Conservation (phyloP, 2,113 vertebrate genomes). For the Cichladusa arquata region DNA sequence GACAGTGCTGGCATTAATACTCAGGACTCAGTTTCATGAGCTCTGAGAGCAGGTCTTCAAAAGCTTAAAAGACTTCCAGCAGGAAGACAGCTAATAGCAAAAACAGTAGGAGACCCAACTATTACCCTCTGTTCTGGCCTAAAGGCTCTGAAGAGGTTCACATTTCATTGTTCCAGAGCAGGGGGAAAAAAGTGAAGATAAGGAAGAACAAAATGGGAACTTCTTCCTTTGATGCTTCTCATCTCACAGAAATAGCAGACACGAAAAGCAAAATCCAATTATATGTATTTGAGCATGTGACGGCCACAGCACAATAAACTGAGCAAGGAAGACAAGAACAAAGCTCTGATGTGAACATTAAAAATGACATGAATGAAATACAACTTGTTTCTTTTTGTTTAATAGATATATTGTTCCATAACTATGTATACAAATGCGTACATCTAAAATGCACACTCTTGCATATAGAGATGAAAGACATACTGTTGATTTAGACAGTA, state of each 20-base stretch:
- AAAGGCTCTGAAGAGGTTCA: neutral
- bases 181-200: neutral
- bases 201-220: neutral
- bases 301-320: rapidly evolving
- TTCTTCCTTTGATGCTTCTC: constrained; percentile 11
- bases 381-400: neutral
- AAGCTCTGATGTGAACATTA: neutral
- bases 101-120: neutral
- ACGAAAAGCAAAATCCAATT: constrained; percentile 31
- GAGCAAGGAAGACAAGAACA: neutral
- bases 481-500: neutral
- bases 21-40: neutral
- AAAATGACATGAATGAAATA: neutral
- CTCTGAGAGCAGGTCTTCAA: neutral
- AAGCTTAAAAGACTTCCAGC: neutral
- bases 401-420: neutral
- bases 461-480: neutral
- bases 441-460: neutral
- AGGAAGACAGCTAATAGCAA: neutral
- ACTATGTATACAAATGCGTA: neutral
- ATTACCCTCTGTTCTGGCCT: constrained; percentile 6
- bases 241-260: neutral
- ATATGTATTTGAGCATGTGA: neutral
- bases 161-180: neutral
- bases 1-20: neutral